phyloP scores from a whole-genome alignment of 1,140 invertebrate species.

The Saccostrea glomerata region DNA sequence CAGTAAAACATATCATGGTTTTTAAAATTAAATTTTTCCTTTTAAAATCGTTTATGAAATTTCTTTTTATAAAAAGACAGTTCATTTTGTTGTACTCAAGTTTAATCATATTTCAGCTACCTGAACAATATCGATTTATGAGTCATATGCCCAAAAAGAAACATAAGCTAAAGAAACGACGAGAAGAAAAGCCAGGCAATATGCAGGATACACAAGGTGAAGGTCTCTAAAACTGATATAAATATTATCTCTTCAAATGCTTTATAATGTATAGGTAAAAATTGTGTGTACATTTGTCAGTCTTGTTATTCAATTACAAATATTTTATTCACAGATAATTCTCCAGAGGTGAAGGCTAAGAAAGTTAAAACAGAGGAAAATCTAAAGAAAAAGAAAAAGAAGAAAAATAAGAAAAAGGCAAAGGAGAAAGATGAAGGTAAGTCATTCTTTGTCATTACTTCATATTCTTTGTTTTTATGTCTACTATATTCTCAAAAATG shows the following conservation, averaged over 20 bases:
- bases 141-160: conserved; percentile 93
- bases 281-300: too few species aligned
- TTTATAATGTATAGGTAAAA: too few species aligned
- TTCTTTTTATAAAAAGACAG: too few species aligned
- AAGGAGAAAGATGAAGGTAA: conserved; percentile 83
- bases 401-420: conserved; percentile 89
- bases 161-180: conserved; percentile 92
- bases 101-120: conserved; percentile 83
- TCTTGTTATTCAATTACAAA: too few species aligned
- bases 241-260: too few species aligned
- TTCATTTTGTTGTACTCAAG: too few species aligned
- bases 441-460: neutral
- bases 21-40: too few species aligned
- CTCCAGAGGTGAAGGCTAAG: conserved; percentile 62
- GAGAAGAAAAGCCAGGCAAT: conserved; percentile 84
- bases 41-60: too few species aligned
- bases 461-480: too few species aligned
- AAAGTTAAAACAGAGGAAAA: conserved; percentile 64
- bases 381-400: conserved; percentile 77
- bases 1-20: too few species aligned
- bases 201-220: conserved; percentile 74
- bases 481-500: too few species aligned
- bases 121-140: conserved; percentile 96
- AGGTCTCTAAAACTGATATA: neutral
- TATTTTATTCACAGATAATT: conserved; percentile 38